A percentile compares a stretch with the other conserved stretches of the same genome.
phyloP scores from a whole-genome alignment of 2,888 invertebrate genomes.

The Eurytoma californica region DNA sequence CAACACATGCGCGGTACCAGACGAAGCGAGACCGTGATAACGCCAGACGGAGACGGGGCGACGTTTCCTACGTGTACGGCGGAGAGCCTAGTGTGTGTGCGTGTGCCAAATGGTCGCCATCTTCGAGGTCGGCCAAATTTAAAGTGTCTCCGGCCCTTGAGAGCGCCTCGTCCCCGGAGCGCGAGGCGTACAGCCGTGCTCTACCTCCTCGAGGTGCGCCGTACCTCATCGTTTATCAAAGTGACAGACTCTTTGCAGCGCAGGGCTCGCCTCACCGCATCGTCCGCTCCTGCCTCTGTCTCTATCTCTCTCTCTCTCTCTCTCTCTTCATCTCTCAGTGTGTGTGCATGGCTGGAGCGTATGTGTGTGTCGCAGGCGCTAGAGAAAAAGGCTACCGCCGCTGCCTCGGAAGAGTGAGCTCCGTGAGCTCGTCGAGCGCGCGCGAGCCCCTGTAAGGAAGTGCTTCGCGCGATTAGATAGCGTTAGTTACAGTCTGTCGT shows the following conservation, averaged over 20 bases:
- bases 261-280: no score
- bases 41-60: background rate
- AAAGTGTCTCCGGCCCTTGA: conserved; percentile 22
- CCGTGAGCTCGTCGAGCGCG: conserved; percentile 2
- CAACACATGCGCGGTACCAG: background rate
- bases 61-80: background rate
- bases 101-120: conserved; percentile 60
- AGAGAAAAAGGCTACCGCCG: conserved; percentile 28
- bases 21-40: background rate
- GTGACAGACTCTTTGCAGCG: no score
- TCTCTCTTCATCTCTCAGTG: background rate
- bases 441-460: conserved; percentile 52
- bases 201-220: no score
- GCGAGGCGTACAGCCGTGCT: background rate
- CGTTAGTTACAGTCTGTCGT: no score
- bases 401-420: conserved; percentile 10
- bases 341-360: no score
- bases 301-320: no score
- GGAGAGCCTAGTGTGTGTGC: background rate
- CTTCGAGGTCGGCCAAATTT: conserved; percentile 59
- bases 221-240: no score
- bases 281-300: background rate
- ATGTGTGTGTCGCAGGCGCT: background rate
- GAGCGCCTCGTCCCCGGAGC: background rate
- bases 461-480: background rate